Evolutionary conservation across 2,113 vertebrate genomes (phyloP), one percentile per base, ranked within the genome.

Genomic region (Sakesphorus luctuosus): DNA sequence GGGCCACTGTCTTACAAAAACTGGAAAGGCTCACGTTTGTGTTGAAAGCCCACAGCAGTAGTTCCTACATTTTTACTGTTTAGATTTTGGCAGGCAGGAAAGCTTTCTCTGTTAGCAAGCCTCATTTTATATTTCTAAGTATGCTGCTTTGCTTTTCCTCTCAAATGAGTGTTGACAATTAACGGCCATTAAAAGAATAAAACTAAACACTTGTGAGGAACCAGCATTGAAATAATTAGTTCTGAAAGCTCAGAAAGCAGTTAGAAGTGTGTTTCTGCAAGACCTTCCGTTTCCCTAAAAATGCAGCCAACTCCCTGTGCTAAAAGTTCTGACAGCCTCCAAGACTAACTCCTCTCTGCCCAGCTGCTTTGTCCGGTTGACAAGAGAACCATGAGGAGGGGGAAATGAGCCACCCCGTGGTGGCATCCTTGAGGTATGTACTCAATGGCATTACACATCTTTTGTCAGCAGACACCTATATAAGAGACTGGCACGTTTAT

Each of bases 111-210:
- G 1, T 47, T 74, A 96, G 90, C 23, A 79, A 94, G 40, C 28
- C 33, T 89, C 40, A 46, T 71, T 90, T 81, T 69, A 67, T 59
- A 91, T 77, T 92, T 90, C 68, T 78, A 74, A 86, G 40, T 63
- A 67, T 21, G 33, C 38, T 23, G 47, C 63, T 69, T 88, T 77
- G 25, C 86, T 75, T 80, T 74, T 52, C n/a, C 26, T 78, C 68
- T 25, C 76, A 90, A 87, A 90, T 77, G 61, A 84, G 36, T 3
- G 2, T 47, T 83, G 68, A 83, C 29, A 59, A 94, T 86, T 92
- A 96, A 78, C 2, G 2, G 19, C 33, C 72, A 71, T 81, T 58
- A 75, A 78, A 90, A 93, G 36, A 89, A 74, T 36, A 94, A 92
- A 93, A 59, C 83, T 72, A 71, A 83, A 58, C 7, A 69, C 74